These are phyloP conservation scores for Orbicella faveolata DNA, from an alignment of 64 coral and sea anemone species.

Conservation along the genomic window DNA sequence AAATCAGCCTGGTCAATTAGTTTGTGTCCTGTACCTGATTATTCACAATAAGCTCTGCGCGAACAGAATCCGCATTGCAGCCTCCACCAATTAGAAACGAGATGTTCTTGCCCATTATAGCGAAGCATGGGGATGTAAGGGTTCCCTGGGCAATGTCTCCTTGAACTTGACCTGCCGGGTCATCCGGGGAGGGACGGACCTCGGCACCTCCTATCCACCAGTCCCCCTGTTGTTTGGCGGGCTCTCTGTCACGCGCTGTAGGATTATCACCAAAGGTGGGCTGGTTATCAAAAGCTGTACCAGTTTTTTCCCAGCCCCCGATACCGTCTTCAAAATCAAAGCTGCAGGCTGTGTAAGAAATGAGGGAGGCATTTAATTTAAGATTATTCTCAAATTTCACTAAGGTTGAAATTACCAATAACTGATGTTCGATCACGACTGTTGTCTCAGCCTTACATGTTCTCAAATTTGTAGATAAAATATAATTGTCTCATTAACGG, in stretches of 20 bases:
- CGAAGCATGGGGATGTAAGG: constrained; percentile 42
- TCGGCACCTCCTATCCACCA: constrained; percentile 33
- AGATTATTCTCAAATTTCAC: no score
- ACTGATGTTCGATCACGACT: no score
- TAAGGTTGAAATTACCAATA: no score
- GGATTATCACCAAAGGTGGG: constrained; percentile 49
- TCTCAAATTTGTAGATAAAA: no score
- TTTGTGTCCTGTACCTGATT: not conserved
- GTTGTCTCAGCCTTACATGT: no score
- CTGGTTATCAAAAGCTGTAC: constrained; percentile 29
- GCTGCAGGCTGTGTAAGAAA: not conserved
- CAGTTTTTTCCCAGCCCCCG: constrained; percentile 23
- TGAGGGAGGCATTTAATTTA: not conserved
- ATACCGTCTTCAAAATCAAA: constrained; percentile 46
- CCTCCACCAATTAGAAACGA: constrained; percentile 61
- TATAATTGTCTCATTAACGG: no score
- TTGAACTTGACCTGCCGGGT: not conserved
- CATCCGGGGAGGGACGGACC: not conserved
- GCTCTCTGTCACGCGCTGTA: not conserved
- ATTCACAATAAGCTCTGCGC: constrained; percentile 43
- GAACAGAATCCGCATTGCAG: not conserved
- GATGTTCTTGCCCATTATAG: constrained; percentile 21
- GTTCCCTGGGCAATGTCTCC: constrained; percentile 13
- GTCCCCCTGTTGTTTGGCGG: constrained; percentile 8
- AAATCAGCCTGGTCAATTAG: no score